A percentile compares a stretch with the other conserved stretches of the same genome.
phyloP scores from a whole-genome alignment of 2,113 vertebrate genomes.

The Miniopterus natalensis region DNA sequence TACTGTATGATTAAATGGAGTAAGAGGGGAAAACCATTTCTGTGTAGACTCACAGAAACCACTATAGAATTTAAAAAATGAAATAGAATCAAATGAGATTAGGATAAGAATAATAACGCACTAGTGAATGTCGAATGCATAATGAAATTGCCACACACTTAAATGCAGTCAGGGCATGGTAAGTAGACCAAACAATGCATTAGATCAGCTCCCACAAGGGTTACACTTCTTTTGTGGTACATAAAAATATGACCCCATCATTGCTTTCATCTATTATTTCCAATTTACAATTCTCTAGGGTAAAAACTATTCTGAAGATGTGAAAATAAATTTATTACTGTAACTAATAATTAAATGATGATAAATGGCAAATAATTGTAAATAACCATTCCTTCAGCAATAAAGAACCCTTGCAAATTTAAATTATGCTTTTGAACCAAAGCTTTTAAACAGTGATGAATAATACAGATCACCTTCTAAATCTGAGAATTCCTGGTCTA shows the following conservation, averaged over 20 bases:
- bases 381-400: constrained; percentile 30
- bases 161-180: neutral
- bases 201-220: neutral
- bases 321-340: constrained; percentile 56
- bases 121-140: neutral
- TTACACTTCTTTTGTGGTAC: neutral
- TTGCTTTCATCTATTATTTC: constrained; percentile 18
- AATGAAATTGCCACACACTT: constrained; percentile 34
- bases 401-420: neutral
- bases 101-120: neutral
- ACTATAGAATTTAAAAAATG: neutral
- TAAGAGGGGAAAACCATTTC: neutral
- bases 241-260: neutral
- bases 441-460: constrained; percentile 43
- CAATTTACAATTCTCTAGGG: neutral
- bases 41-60: neutral
- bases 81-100: neutral
- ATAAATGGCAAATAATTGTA: constrained; percentile 31
- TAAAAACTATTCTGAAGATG: constrained; percentile 20
- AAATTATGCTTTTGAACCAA: constrained; percentile 17
- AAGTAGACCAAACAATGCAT: neutral
- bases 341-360: constrained; percentile 58
- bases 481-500: neutral
- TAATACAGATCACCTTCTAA: neutral
- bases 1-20: neutral